phyloP scores from a whole-genome alignment of 92 coral and sea anemone species.

The Metridium senile region DNA sequence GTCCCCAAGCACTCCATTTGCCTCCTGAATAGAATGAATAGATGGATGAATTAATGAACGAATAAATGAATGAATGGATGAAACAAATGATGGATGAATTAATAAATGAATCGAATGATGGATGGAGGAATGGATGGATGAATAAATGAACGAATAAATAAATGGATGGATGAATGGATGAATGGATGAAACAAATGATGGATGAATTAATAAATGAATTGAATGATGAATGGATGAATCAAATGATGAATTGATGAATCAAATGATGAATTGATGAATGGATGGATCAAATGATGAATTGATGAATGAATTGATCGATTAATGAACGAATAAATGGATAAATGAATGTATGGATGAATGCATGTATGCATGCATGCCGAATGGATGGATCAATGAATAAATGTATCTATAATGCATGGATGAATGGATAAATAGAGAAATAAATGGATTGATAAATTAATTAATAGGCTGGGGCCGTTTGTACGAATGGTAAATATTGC shows the following conservation, averaged over 20 bases:
- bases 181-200: neutral
- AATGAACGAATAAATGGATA: too few relatives aligned
- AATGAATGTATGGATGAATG: too few relatives aligned
- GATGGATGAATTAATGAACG: neutral
- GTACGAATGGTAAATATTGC: too few relatives aligned
- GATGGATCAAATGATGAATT: too few relatives aligned
- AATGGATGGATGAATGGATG: neutral
- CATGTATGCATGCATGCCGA: too few relatives aligned
- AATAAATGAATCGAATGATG: neutral
- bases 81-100: neutral
- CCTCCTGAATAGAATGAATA: slow-evolving; percentile 1
- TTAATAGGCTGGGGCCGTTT: too few relatives aligned
- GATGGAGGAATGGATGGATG: neutral
- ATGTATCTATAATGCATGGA: too few relatives aligned
- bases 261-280: too few relatives aligned
- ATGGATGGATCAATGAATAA: too few relatives aligned
- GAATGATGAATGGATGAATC: neutral
- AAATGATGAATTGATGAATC: neutral
- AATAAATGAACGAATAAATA: neutral
- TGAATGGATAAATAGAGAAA: too few relatives aligned
- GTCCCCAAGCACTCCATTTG: slow-evolving; percentile 24
- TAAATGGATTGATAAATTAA: too few relatives aligned
- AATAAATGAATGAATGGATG: neutral
- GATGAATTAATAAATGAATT: neutral
- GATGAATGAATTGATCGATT: too few relatives aligned